Percentiles rank a stretch among this genome's conserved stretches.
phyloP scores from a whole-genome alignment of 1,140 invertebrate species.

The Linepithema humile region DNA sequence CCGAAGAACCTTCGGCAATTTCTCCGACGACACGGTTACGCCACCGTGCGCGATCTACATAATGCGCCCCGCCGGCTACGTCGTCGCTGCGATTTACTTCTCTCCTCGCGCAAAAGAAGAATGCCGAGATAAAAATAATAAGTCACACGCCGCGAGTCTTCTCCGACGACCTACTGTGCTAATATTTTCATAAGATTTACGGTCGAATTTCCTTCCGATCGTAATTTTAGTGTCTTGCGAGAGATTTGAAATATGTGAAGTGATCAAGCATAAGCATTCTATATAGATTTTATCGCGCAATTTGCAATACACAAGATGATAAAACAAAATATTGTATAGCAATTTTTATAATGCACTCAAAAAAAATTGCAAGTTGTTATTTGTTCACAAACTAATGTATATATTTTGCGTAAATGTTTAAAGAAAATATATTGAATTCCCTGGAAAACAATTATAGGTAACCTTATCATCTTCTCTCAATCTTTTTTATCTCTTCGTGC shows the following conservation, averaged over 20 bases:
- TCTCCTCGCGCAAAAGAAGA: neutral
- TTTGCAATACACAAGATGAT: no score
- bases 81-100: neutral
- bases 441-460: neutral
- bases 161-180: neutral
- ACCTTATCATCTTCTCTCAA: neutral
- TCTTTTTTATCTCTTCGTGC: neutral
- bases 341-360: no score
- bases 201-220: neutral
- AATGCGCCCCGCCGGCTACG: neutral
- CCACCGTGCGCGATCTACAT: neutral
- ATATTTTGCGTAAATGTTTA: neutral
- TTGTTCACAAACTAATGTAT: neutral
- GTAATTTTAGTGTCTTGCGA: neutral
- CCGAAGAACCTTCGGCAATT: neutral
- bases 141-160: neutral
- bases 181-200: neutral
- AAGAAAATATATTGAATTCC: neutral
- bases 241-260: neutral
- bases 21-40: neutral
- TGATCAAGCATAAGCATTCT: neutral
- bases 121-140: neutral
- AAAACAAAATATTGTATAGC: no score
- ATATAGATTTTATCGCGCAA: neutral
- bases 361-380: no score